A percentile compares a stretch with the other conserved stretches of the same genome.
Evolutionary conservation across 2,797 vertebrate genomes (phyloP).

Genomic region (Karalla daura): DNA sequence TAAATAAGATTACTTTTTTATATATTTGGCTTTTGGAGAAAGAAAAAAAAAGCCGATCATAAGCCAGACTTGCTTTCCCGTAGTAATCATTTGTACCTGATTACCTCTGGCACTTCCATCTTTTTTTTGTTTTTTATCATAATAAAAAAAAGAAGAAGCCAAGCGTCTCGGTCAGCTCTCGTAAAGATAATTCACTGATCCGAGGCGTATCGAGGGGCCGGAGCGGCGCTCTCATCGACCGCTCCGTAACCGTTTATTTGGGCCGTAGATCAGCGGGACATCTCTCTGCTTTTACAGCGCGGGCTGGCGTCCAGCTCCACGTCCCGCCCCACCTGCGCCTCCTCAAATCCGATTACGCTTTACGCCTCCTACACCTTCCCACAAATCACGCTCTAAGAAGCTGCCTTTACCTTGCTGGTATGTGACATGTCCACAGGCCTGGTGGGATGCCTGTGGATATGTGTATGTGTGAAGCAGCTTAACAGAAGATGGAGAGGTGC

Average conservation of each 20-base stretch:
- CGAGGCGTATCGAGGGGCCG: slow-evolving; percentile 9
- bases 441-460: no score
- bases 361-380: slow-evolving; percentile 18
- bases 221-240: slow-evolving; percentile 8
- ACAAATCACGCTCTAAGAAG: slow-evolving; percentile 41
- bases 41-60: no score
- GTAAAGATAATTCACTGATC: slow-evolving; percentile 4
- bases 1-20: background rate
- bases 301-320: slow-evolving; percentile 16
- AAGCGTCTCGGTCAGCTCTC: background rate
- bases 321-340: background rate
- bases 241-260: slow-evolving; percentile 37
- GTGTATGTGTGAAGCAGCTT: no score
- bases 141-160: no score
- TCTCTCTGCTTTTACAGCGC: slow-evolving; percentile 22
- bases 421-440: no score
- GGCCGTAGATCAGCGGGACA: slow-evolving; percentile 33
- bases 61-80: no score
- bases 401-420: no score
- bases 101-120: background rate
- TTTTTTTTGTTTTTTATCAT: no score
- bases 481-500: background rate
- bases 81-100: no score
- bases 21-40: background rate
- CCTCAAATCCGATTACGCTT: slow-evolving; percentile 33